phyloP scores from a whole-genome alignment of 2,888 invertebrate genomes.

The Callimorpha dominula region DNA sequence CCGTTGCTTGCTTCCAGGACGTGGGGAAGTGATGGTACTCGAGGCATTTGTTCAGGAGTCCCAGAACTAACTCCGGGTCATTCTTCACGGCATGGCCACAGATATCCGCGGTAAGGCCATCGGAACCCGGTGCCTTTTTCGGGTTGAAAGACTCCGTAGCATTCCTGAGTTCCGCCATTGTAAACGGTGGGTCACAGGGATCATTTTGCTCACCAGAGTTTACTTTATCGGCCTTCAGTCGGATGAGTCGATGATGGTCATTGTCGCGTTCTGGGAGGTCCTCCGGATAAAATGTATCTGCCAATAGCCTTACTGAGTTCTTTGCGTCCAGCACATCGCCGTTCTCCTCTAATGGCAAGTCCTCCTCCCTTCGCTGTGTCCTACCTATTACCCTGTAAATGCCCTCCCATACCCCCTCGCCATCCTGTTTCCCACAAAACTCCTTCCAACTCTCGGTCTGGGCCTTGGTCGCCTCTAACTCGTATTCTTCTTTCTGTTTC shows the following conservation, averaged over 20 bases:
- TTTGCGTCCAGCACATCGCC: not conserved
- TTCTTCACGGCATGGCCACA: not conserved
- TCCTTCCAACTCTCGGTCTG: not conserved
- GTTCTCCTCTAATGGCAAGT: not conserved
- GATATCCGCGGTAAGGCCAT: not conserved
- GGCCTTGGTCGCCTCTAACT: not conserved
- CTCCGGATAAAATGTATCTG: no score
- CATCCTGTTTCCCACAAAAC: not conserved
- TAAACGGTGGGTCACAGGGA: no score
- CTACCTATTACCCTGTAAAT: not conserved
- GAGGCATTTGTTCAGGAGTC: no score
- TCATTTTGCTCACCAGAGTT: no score
- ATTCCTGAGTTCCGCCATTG: no score
- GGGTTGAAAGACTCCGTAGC: constrained; percentile 4
- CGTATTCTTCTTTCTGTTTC: not conserved
- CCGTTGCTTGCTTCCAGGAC: no score
- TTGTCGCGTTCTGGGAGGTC: no score
- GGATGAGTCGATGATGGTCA: no score
- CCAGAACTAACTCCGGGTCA: no score
- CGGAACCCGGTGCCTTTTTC: constrained; percentile 8
- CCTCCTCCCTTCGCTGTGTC: not conserved
- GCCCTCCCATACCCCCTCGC: not conserved
- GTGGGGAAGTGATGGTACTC: no score
- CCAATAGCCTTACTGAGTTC: no score
- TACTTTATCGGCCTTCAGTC: no score